Conservation (phyloP, 2,113 vertebrate species). For the Anoura caudifer region DNA sequence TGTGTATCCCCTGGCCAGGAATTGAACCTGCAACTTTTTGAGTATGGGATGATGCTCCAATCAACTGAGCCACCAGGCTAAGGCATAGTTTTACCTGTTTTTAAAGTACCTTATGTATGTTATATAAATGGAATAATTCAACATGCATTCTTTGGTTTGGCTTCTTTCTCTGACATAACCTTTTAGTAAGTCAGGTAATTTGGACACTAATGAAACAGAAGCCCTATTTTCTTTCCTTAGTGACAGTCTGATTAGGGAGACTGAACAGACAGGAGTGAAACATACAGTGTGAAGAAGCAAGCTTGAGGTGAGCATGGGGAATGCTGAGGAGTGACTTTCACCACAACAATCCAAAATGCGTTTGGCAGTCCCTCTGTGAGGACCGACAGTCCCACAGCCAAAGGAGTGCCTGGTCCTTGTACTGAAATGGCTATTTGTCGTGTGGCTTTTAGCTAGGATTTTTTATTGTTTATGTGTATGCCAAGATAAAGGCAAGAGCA, state of each 20-base stretch:
- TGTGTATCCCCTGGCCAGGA: no score
- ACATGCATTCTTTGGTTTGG: not conserved
- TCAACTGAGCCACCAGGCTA: no score
- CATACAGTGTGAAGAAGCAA: not conserved
- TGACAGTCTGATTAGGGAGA: not conserved
- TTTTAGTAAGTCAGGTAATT: slow-evolving; percentile 10
- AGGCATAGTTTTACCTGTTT: not conserved
- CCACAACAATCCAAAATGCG: not conserved
- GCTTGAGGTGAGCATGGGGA: not conserved
- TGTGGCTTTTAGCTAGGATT: not conserved
- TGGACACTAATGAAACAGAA: not conserved
- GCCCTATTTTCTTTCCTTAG: not conserved
- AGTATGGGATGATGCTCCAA: no score
- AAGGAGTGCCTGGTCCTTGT: not conserved
- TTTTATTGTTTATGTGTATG: not conserved
- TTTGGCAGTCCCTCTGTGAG: not conserved
- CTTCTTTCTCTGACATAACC: not conserved
- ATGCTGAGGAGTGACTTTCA: not conserved
- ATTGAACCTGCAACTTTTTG: no score
- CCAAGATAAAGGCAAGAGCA: slow-evolving; percentile 4
- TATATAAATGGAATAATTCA: slow-evolving; percentile 9
- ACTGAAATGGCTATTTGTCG: not conserved
- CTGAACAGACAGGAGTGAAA: not conserved
- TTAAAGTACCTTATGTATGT: not conserved
- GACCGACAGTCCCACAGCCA: not conserved